Percentiles rank a stretch among this genome's conserved stretches.
Conservation (phyloP, 2,888 invertebrate genomes). For the Petrolisthes manimaculis region DNA sequence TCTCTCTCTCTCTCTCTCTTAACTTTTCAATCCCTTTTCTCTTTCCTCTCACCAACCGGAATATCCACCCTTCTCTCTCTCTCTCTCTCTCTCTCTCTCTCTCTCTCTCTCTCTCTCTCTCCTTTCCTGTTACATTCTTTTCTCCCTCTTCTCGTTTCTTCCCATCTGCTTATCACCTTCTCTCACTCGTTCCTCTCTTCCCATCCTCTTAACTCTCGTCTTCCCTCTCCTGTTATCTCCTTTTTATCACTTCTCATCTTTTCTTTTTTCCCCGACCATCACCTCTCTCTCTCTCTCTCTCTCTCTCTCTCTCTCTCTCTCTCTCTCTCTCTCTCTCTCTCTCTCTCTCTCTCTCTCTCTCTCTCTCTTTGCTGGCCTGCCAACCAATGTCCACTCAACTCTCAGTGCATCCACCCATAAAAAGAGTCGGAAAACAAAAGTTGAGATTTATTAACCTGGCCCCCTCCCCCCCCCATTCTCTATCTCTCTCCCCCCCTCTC, state of each 20-base stretch:
- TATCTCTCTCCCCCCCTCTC: background rate
- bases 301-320: too few species aligned
- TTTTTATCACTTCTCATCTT: too few species aligned
- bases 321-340: too few species aligned
- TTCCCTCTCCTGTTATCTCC: background rate
- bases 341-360: too few species aligned
- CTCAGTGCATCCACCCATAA: too few species aligned
- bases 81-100: background rate
- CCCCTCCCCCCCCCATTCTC: background rate
- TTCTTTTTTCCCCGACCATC: too few species aligned
- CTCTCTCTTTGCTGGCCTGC: background rate
- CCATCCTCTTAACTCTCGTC: background rate
- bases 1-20: background rate
- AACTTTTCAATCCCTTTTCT: background rate
- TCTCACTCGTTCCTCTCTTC: background rate
- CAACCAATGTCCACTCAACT: background rate
- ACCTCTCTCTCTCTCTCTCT: too few species aligned
- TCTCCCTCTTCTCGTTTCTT: background rate
- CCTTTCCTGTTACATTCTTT: background rate
- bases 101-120: background rate
- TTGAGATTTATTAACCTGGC: too few species aligned
- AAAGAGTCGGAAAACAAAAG: too few species aligned
- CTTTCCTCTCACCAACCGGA: background rate
- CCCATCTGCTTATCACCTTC: background rate
- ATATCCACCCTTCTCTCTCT: background rate